Evolutionary conservation across 2,888 invertebrate genomes (phyloP).

Genomic region (Melinaea menophilus): DNA sequence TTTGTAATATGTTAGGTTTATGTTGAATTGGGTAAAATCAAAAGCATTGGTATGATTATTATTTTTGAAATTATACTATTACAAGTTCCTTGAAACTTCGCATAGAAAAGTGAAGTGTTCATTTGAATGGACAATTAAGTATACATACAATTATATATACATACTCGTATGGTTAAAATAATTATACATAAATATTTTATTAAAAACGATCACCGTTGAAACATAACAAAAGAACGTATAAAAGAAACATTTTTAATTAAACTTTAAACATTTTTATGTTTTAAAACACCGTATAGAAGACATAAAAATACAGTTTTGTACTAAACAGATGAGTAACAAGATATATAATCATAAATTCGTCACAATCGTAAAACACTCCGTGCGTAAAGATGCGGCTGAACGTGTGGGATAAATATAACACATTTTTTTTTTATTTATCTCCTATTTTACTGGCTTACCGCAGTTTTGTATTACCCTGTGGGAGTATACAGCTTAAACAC

Average conservation of each 20-base stretch:
- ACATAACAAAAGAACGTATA: not conserved
- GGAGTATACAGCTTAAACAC: no score
- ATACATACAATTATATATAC: no score
- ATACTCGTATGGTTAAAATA: not conserved
- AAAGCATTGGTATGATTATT: no score
- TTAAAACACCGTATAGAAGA: not conserved
- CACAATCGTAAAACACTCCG: constrained; percentile 38
- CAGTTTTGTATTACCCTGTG: no score
- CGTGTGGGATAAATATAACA: constrained; percentile 7
- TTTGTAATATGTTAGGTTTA: no score
- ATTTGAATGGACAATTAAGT: no score
- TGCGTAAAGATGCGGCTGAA: constrained; percentile 14
- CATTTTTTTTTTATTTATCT: constrained; percentile 9
- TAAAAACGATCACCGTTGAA: not conserved
- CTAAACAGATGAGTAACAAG: constrained; percentile 33
- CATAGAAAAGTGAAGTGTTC: no score
- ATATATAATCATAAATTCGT: constrained; percentile 40
- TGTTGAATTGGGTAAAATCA: no score
- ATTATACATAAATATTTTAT: not conserved
- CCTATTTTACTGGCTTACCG: not conserved
- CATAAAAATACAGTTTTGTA: not conserved
- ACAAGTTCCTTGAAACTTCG: no score
- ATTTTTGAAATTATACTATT: no score
- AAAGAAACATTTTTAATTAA: constrained; percentile 3
- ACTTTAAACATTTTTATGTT: constrained; percentile 5